Evolutionary conservation across 2,797 vertebrate species (phyloP), one percentile per base, ranked within the genome.

Genomic region (Parambassis ranga): DNA sequence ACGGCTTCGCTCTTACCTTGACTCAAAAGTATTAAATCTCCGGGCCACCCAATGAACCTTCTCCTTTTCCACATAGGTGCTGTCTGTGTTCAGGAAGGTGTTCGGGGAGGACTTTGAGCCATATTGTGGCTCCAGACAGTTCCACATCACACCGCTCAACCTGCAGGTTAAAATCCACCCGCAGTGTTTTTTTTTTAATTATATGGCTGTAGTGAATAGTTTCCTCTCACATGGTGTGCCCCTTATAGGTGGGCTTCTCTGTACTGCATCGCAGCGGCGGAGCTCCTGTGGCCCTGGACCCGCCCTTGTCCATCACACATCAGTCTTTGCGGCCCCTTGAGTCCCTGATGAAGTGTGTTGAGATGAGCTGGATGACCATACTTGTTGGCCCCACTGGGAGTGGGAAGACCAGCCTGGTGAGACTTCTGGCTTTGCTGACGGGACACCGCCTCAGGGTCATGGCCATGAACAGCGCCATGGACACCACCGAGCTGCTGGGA

Each of bases 391-490:
- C 98, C 4, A 93, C 94, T 6, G 92, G 94, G 55, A 95, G 95
- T 0, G 98, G 95, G 19, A 99, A 99, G 90, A 96, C 94, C 61
- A 97, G 95, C 76, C 84, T 99, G 59, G 92, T 97, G 74, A 93
- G 96, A 58, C 91, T 98, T 11, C 79, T 99, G 63, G 93, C 97
- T 10, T 90, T 96, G 60, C 92, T 99, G 65, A 95, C 95, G 0
- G 96, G 97, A 28, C 96, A 95, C 69, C 92, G 91, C 0, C 92
- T 99, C 18, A 89, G 94, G 63, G 89, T 96, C 52, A 95, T 99
- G 98, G 93, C 96, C 5, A 96, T 98, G 95, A 99, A 98, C 88
- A 99, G 96, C 14, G 90, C 95, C 0, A 96, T 98, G 95, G 98
- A 99, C 75, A 99, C 96, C 41, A 98, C 96, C 0, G 98, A 99